Evolutionary conservation across 2,797 vertebrate species (phyloP), one percentile per base, ranked within the genome.

Genomic region (Gephyroberyx darwinii): DNA sequence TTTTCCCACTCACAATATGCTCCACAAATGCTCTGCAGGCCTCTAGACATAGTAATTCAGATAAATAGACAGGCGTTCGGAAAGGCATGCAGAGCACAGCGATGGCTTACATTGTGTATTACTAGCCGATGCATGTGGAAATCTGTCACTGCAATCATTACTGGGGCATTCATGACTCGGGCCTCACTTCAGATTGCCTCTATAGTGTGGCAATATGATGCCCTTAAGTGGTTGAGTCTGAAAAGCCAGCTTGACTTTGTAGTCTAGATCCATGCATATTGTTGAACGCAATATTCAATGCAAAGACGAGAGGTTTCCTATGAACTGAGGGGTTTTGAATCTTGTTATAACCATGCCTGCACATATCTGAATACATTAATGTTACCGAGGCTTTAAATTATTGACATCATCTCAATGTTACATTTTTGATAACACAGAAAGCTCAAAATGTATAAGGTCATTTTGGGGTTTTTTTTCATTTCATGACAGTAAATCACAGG

Each of bases 1-100:
- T 6, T 67, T 76, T 70, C 86, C 82, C 77, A 84, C 87, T 80
- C 75, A 50, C 73, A 86, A 81, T 86, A 87, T 77, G 83, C 19
- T 80, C 54, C 53, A 56, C 69, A 74, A 80, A 67, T 74, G 62
- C 60, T 77, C 57, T 52, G 50, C 14, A 33, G 53, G 35, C 50
- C 33, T 71, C 52, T 71, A 45, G 55, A 71, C 66, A 74, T 76
- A 68, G 61, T 19, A 0, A 26, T 2, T 17, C 17, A 66, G 39
- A 55, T 12, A 67, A 31, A 48, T 19, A 8, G 16, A 51, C 7
- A 61, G 12, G 26, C 2, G 31, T 51, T 65, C 2, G 26, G 48
- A 19, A 52, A 19, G 52, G 8, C 26, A n/a, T 6, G 22, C 33
- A 53, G 20, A 39, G 37, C 37, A 12, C 37, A 39, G 6, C 10